Conservation (phyloP, 2,797 vertebrate genomes). For the Anabas testudineus region DNA sequence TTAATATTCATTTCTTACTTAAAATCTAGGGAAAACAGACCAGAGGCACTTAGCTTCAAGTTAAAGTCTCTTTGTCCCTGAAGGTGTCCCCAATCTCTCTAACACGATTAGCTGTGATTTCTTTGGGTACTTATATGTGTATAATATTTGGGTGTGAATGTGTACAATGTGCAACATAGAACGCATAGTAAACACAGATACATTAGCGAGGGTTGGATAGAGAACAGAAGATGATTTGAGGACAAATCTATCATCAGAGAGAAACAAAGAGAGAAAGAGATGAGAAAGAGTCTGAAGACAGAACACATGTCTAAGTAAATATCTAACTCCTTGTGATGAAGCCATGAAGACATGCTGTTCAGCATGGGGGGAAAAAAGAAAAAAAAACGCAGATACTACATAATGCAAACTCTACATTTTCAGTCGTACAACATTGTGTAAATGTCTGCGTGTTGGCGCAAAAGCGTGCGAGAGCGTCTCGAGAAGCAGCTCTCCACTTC, state of each 20-base stretch:
- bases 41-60: background rate
- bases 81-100: slow-evolving; percentile 1
- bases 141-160: slow-evolving; percentile 16
- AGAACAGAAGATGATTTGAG: slow-evolving; percentile 3
- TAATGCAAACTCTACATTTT: slow-evolving; percentile 45
- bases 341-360: slow-evolving; percentile 21
- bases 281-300: background rate
- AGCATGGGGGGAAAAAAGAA: too few relatives aligned
- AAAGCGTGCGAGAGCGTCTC: slow-evolving; percentile 11
- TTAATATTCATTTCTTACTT: background rate
- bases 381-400: slow-evolving; percentile 32
- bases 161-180: background rate
- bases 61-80: slow-evolving; percentile 6
- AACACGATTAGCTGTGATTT: slow-evolving; percentile 28
- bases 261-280: background rate
- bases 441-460: slow-evolving; percentile 22
- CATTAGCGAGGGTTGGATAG: background rate
- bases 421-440: slow-evolving; percentile 19
- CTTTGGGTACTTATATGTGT: slow-evolving; percentile 2
- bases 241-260: slow-evolving; percentile 10
- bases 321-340: background rate
- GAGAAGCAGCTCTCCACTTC: slow-evolving; percentile 38
- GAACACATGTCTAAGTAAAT: slow-evolving; percentile 2
- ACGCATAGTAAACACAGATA: background rate
- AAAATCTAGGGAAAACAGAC: background rate